Evolutionary conservation across 2,797 vertebrate species (phyloP), one percentile per base, ranked within the genome.

Genomic region (Danionella dracula): DNA sequence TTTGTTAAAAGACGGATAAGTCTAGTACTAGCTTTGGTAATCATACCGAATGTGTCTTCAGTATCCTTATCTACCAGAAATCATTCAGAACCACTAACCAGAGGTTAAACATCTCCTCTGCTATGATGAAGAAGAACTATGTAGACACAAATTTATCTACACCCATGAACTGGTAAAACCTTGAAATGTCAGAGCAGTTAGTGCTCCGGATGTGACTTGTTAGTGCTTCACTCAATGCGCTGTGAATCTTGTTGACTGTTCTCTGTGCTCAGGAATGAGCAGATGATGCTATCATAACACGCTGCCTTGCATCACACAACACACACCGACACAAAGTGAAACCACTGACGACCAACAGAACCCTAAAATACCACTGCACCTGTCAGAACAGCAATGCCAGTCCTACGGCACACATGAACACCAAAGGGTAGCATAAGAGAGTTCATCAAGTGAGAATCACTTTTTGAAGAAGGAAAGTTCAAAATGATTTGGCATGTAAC

Each of bases 221-320:
- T 71, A 78, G 50, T 59, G 11, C 27, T 48, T n/a, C n/a, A n/a
- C n/a, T n/a, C n/a, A n/a, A n/a, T n/a, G 34, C 13, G 17, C 35
- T 15, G 45, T 50, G 66, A 63, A 57, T 56, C 51, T 46, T 50
- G 20, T 55, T 56, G 46, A 68, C 40, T 35, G 38, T 50, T 71
- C 45, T 32, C 51, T 29, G 10, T 51, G 27, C 66, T 41, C 55
- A 68, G 55, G 45, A 75, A 76, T 55, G 32, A 16, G 34, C 69
- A 31, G 29, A 66, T 70, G 63, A 78, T 55, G 66, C 68, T 66
- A 68, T 42, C 35, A 19, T 19, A 48, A 71, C 67, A 68, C 38
- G 35, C 51, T 68, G 40, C 45, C 70, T 80, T 77, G 71, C 69
- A 81, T 79, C 69, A 78, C 69, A 78, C 73, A 61, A 71, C 68